Percentiles rank a stretch among this genome's conserved stretches.
Conservation (phyloP, 23 tunicate species). For the Phallusia fumigata region DNA sequence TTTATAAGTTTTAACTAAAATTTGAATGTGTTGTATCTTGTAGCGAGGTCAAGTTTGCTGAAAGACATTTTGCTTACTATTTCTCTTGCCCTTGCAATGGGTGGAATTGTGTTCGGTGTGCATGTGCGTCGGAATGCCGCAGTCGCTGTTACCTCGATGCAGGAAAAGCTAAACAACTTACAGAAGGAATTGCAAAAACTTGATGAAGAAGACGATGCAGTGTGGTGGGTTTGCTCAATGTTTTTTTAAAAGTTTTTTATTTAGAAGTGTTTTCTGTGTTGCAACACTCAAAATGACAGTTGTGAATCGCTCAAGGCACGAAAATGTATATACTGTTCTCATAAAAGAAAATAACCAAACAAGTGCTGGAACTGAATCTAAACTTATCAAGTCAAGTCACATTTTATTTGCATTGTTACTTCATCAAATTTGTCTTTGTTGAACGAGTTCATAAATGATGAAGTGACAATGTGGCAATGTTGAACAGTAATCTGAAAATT, state of each 20-base stretch:
- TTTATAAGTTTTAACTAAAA: background rate
- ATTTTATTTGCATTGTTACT: no score
- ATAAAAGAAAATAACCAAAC: no score
- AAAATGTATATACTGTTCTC: no score
- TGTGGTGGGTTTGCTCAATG: background rate
- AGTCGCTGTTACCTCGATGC: conserved; percentile 47
- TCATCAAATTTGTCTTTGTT: no score
- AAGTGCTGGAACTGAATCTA: no score
- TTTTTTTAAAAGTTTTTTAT: no score
- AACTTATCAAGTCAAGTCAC: no score
- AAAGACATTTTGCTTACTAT: conserved; percentile 76
- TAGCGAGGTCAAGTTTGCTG: conserved; percentile 61
- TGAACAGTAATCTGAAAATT: no score
- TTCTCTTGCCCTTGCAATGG: conserved; percentile 61
- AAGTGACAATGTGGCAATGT: no score
- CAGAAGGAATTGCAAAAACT: conserved; percentile 50
- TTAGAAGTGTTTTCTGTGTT: background rate
- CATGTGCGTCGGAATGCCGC: conserved; percentile 70
- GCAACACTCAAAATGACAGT: no score
- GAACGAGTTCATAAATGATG: no score
- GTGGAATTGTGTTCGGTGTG: conserved; percentile 62
- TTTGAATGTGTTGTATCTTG: background rate
- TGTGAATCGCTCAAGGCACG: no score
- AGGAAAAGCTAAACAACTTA: conserved; percentile 55
- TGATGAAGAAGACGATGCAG: conserved; percentile 61